Evolutionary conservation across 2,113 vertebrate species (phyloP), one percentile per base, ranked within the genome.

Genomic region (Rhinopomastus cyanomelas): DNA sequence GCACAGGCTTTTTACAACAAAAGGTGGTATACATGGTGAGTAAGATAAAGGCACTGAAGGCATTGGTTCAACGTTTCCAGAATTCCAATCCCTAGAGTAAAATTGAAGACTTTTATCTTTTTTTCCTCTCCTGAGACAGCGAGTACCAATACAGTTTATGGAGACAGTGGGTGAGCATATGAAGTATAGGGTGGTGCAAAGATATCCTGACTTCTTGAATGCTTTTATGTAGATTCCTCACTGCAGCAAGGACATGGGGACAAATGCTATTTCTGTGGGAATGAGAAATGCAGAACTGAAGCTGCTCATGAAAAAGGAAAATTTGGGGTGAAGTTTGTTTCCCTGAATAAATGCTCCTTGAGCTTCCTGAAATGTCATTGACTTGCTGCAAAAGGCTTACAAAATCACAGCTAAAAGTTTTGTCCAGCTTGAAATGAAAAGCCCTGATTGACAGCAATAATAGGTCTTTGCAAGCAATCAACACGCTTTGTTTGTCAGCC

Each of bases 391-490:
- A 81, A 78, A 88, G 32, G 23, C 61, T 93, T 87, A 60, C 29
- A 88, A 87, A 90, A 67, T 49, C 66, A 51, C 19, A 73, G 74
- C 48, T 37, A 60, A 37, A 81, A 93, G 74, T 92, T 92, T 73
- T 57, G 84, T 94, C 90, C 91, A 81, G 36, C 68, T 62, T 81
- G 74, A 92, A 95, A 96, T 88, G 85, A 96, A 94, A 89, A 79
- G 66, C 42, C 32, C 55, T 73, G 68, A 90, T 80, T 96, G 81
- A 92, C 65, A 90, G 64, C 48, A 71, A 85, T 92, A 95, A 91
- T 76, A 93, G 88, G 74, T 87, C 74, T 90, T 85, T 78, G 61
- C 78, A 85, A 91, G 81, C 46, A 95, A 89, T 95, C 89, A 93
- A 42, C 84, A 72, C 7, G 51, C 74, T 94, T 96, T 95, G 78